Evolutionary conservation across 2,888 invertebrate species (phyloP), one percentile per base, ranked within the genome.

Genomic region (Andricus curvator): DNA sequence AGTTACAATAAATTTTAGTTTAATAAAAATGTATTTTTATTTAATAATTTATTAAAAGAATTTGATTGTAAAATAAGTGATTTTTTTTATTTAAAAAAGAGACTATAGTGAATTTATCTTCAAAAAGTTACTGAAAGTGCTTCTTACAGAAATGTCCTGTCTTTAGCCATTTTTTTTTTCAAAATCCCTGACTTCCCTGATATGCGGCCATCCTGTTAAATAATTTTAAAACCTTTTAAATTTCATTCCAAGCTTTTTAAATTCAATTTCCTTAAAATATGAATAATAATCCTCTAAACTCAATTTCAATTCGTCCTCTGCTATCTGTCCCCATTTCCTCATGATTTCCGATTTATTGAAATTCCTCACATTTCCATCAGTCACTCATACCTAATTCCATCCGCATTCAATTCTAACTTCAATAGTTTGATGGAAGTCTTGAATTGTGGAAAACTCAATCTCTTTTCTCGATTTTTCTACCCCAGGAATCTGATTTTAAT

Each of bases 321-420:
- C 48, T 20, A 20, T 51, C 51, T 51, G 51, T 5, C 6, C 51
- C 51, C 2, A 51, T 64, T 15, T 64, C 29, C 64, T 64, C 20
- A 29, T 64, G 25, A 64, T 29, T 67, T 68, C 25, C 22, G n/a
- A 44, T 6, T 68, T 68, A 68, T 68, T 48, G 68, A 68, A 68
- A 68, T 68, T 44, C 68, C 68, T 68, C 4, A 1, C 66, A 41
- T 67, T 51, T 41, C 41, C 48, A 33, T n/a, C 74, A 51, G 15
- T 60, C 56, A 33, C 37, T 60, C 37, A 76, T 76, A 76, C 22
- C 22, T 22, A 77, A 33, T 77, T 37, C n/a, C 29, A 62, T 56
- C 33, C 17, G 8, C 60, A n/a, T 56, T 62, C 33, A 77, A 77
- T 56, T 60, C 33, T 29, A 77, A n/a, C 20, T 62, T 41, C 20